phyloP scores from a whole-genome alignment of 1,140 invertebrate species.

The Drosophila ironensis region DNA sequence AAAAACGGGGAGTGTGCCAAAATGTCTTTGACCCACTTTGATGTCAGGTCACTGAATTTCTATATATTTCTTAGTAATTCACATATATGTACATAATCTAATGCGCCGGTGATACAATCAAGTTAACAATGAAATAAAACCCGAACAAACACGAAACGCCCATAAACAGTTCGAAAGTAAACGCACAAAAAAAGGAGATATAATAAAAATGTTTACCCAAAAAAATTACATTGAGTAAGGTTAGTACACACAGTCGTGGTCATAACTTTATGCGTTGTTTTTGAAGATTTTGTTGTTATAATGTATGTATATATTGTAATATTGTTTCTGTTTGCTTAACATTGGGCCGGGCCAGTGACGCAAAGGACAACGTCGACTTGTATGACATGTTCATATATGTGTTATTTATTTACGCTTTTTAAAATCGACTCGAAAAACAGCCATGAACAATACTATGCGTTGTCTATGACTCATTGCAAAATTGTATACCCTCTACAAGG shows the following conservation, averaged over 20 bases:
- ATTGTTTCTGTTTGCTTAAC: conserved; percentile 62
- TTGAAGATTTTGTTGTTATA: conserved; percentile 6
- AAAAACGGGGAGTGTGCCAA: conserved; percentile 26
- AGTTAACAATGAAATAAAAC: conserved; percentile 21
- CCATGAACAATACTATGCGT: too few relatives aligned
- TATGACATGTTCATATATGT: too few relatives aligned
- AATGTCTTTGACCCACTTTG: conserved; percentile 70
- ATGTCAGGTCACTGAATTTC: conserved; percentile 31
- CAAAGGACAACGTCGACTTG: conserved; percentile 60
- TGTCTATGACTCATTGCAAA: too few relatives aligned
- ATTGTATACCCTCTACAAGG: too few relatives aligned
- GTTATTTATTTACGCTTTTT: too few relatives aligned
- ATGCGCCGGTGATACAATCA: conserved; percentile 57
- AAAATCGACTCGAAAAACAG: too few relatives aligned
- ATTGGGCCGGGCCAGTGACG: conserved; percentile 60
- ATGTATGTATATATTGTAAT: too few relatives aligned
- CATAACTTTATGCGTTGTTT: conserved; percentile 55
- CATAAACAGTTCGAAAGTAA: conserved; percentile 74
- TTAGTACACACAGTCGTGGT: conserved; percentile 72
- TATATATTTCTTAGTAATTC: conserved; percentile 34
- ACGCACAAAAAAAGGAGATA: conserved; percentile 28
- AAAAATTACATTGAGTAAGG: conserved; percentile 70
- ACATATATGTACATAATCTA: conserved; percentile 56
- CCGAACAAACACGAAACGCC: conserved; percentile 39
- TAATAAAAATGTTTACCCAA: conserved; percentile 25